Conservation (phyloP, 2,113 vertebrate genomes). For the Enhydra lutris region DNA sequence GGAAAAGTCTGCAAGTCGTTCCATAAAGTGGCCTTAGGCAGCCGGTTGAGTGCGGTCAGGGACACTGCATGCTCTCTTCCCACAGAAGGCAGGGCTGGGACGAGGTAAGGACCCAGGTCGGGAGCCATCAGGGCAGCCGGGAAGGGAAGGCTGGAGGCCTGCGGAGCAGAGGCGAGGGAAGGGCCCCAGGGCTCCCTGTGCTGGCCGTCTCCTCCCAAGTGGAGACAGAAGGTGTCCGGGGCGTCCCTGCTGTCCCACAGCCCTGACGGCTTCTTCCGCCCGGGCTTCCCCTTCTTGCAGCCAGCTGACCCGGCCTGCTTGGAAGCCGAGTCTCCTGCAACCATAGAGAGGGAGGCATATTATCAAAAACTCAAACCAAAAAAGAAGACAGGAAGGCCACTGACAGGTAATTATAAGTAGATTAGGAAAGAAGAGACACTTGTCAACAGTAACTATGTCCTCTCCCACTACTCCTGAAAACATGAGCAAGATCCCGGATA, state of each 20-base stretch:
- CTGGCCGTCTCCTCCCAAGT: conserved; percentile 35
- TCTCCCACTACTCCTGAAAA: not conserved
- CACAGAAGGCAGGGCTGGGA: conserved; percentile 22
- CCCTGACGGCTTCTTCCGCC: conserved; percentile 82
- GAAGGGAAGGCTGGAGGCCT: conserved; percentile 44
- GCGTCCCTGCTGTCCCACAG: conserved; percentile 77
- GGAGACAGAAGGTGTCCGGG: conserved; percentile 62
- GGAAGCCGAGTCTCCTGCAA: conserved; percentile 76
- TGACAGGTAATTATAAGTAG: too few species aligned
- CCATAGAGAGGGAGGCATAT: conserved; percentile 24
- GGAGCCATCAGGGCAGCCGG: conserved; percentile 73
- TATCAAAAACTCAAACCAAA: not conserved
- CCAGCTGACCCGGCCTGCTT: conserved; percentile 70
- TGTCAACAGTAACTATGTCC: not conserved
- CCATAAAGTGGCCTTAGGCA: not conserved
- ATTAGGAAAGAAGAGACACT: not conserved
- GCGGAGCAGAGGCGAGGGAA: conserved; percentile 77
- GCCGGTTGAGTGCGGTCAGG: not conserved
- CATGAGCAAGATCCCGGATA: not conserved
- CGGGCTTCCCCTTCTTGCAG: conserved; percentile 84
- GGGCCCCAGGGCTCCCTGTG: conserved; percentile 74
- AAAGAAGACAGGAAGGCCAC: rapidly evolving
- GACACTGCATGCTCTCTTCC: not conserved
- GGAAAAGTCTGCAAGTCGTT: conserved; percentile 63
- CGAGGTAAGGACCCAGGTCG: conserved; percentile 68